phyloP scores from a whole-genome alignment of 2,888 invertebrate species.

The Tromatobia lineatoria region DNA sequence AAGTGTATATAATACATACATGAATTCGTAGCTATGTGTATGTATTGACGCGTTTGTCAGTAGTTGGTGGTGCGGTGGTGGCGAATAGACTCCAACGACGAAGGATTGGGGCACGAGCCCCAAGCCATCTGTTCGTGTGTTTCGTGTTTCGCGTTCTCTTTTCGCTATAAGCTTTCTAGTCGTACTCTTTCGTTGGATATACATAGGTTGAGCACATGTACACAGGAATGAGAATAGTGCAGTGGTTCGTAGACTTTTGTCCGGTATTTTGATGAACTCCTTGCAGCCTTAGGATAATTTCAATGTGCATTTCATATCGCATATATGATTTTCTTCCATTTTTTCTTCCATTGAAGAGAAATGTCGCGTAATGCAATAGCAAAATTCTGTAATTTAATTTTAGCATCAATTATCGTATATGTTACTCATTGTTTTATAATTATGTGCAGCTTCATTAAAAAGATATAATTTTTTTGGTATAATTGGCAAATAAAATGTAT shows the following conservation, averaged over 20 bases:
- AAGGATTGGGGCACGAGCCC: conserved; percentile 75
- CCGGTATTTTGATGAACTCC: not conserved
- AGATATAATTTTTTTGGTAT: too few species aligned
- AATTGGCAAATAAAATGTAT: too few species aligned
- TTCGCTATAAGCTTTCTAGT: conserved; percentile 10
- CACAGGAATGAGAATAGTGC: not conserved
- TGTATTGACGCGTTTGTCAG: conserved; percentile 49
- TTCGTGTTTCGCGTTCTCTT: conserved; percentile 54
- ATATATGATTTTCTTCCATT: not conserved
- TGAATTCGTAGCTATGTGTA: conserved; percentile 31
- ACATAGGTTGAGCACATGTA: not conserved
- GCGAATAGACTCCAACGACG: conserved; percentile 70
- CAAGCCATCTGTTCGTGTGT: conserved; percentile 81
- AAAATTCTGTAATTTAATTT: too few species aligned
- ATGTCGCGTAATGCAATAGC: too few species aligned
- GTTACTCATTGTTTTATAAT: too few species aligned
- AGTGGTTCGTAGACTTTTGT: conserved; percentile 8
- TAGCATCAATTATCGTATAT: too few species aligned
- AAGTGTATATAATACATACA: conserved; percentile 1
- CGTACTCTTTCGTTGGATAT: not conserved
- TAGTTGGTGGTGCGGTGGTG: conserved; percentile 55
- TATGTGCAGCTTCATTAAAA: too few species aligned
- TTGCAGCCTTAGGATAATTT: not conserved
- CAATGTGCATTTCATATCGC: conserved; percentile 15
- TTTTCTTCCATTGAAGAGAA: not conserved